Conservation (phyloP, 2,113 vertebrate genomes). For the Buteo buteo region DNA sequence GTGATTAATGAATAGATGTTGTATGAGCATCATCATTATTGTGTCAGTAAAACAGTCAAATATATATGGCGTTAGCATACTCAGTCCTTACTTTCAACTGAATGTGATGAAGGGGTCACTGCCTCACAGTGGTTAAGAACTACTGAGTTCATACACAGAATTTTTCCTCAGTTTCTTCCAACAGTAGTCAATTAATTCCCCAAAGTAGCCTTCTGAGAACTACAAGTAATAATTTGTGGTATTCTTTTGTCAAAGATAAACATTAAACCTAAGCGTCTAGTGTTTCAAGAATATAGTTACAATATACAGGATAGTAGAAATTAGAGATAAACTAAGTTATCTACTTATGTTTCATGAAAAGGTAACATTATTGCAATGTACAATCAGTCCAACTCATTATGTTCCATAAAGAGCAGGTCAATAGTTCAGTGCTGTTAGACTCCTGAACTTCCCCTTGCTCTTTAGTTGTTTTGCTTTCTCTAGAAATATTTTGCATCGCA, state of each 20-base stretch:
- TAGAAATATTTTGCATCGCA: background rate
- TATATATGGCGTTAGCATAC: background rate
- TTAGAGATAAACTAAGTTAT: background rate
- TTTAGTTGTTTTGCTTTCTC: background rate
- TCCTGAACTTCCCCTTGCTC: background rate
- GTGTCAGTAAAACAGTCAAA: background rate
- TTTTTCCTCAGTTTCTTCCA: background rate
- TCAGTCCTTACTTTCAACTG: background rate
- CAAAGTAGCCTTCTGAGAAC: background rate
- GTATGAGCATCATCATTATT: background rate
- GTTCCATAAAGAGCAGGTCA: background rate
- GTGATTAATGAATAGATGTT: background rate
- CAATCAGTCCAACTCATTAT: background rate
- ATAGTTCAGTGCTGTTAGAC: background rate
- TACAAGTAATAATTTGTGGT: background rate
- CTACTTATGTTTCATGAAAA: background rate
- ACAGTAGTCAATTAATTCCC: background rate
- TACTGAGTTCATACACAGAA: background rate
- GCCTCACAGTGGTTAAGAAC: background rate
- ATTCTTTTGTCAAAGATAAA: background rate
- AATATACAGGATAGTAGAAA: background rate
- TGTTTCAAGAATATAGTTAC: background rate
- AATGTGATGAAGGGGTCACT: background rate
- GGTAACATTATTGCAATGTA: background rate
- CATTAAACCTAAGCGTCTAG: background rate